Evolutionary conservation across 2,797 vertebrate species (phyloP).

Genomic region (Melanotaenia nigrans): DNA sequence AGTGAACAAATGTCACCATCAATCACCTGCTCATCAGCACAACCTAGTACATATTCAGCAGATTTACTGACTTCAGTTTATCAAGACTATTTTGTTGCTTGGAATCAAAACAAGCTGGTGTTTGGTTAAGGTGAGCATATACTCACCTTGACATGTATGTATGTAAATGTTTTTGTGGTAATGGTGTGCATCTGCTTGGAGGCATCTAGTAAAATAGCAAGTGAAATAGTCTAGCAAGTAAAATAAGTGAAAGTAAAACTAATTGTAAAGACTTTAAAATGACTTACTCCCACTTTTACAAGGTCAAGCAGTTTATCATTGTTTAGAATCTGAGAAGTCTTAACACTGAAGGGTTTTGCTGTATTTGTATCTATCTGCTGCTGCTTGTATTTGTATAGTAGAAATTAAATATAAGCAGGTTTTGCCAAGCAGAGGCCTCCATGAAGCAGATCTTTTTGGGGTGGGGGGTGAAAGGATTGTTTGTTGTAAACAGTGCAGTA

Average conservation of each 20-base stretch:
- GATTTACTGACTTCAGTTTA: too few relatives aligned
- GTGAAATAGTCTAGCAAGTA: too few relatives aligned
- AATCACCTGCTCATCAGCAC: neutral
- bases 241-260: too few relatives aligned
- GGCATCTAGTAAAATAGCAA: too few relatives aligned
- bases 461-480: conserved; percentile 2
- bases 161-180: neutral
- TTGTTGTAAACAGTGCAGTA: conserved; percentile 22
- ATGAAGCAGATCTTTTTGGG: neutral
- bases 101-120: neutral
- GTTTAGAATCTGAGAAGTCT: neutral
- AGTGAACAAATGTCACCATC: neutral
- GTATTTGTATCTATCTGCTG: neutral
- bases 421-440: neutral
- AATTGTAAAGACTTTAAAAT: neutral
- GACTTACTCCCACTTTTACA: neutral
- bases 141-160: too few relatives aligned
- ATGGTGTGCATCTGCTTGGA: neutral
- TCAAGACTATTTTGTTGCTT: neutral
- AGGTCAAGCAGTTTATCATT: neutral
- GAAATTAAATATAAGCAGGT: neutral
- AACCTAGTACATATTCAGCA: neutral
- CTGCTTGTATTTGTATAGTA: neutral
- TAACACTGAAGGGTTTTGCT: neutral
- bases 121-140: neutral